Percentiles rank a stretch among this genome's conserved stretches.
These are phyloP conservation scores for Sebastes fasciatus DNA, from an alignment of 2,113 vertebrate species.

Conservation along the genomic window DNA sequence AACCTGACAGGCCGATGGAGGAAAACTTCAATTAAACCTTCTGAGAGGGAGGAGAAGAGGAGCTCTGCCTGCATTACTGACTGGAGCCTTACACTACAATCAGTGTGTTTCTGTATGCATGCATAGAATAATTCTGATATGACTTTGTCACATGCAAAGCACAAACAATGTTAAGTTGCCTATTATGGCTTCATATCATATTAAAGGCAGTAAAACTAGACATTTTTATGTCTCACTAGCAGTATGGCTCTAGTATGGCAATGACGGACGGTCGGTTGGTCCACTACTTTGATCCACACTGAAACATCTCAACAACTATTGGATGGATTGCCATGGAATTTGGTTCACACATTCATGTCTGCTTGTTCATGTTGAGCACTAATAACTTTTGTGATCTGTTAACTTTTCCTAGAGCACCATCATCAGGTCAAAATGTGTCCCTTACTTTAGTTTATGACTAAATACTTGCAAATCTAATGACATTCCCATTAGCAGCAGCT, in stretches of 20 bases:
- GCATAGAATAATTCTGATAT: not conserved
- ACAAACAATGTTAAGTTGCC: too few relatives aligned
- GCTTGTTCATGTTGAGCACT: too few relatives aligned
- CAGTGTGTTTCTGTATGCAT: not conserved
- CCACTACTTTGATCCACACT: not conserved
- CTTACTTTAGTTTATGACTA: too few relatives aligned
- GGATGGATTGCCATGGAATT: not conserved
- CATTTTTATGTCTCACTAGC: too few relatives aligned
- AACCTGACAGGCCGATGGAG: not conserved
- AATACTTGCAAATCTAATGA: too few relatives aligned
- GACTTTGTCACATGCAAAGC: too few relatives aligned
- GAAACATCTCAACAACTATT: not conserved
- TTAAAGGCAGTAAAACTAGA: not conserved
- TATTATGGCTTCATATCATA: too few relatives aligned
- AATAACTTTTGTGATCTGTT: too few relatives aligned
- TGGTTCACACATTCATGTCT: not conserved
- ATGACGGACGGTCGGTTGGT: not conserved
- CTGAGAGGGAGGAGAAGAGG: not conserved
- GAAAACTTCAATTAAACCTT: constrained; percentile 21
- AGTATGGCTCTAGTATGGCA: not conserved
- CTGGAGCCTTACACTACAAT: not conserved
- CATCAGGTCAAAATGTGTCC: too few relatives aligned
- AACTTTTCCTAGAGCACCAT: too few relatives aligned
- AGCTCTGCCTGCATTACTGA: not conserved
- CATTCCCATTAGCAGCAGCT: too few relatives aligned